Percentiles rank a stretch among this genome's conserved stretches.
These are phyloP conservation scores for Sebastes fasciatus DNA, from an alignment of 2,113 vertebrate species.

Conservation along the genomic window DNA sequence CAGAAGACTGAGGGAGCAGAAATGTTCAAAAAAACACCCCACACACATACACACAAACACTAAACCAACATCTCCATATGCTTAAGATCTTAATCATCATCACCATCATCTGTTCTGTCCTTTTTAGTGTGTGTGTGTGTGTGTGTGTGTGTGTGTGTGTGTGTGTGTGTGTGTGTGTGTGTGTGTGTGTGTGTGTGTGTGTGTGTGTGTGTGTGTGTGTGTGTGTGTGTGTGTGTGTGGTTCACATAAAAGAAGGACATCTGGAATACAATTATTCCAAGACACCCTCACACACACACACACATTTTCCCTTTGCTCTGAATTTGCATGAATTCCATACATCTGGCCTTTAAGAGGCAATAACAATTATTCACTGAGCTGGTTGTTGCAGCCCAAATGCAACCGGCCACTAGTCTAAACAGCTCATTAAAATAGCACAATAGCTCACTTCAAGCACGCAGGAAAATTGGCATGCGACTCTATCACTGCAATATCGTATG, in stretches of 20 bases:
- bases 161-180: slow-evolving; percentile 44
- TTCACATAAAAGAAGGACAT: slow-evolving; percentile 72
- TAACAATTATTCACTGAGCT: slow-evolving; percentile 77
- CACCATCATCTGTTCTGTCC: slow-evolving; percentile 73
- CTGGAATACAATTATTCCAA: slow-evolving; percentile 78
- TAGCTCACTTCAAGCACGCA: slow-evolving; percentile 74
- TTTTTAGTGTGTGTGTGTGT: slow-evolving; percentile 45
- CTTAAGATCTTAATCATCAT: slow-evolving; percentile 78
- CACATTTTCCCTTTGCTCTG: slow-evolving; percentile 60
- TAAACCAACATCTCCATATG: slow-evolving; percentile 66
- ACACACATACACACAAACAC: slow-evolving; percentile 49
- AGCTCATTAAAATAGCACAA: slow-evolving; percentile 81
- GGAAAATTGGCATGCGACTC: slow-evolving; percentile 65
- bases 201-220: slow-evolving; percentile 44
- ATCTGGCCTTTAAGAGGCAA: slow-evolving; percentile 76
- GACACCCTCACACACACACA: slow-evolving; percentile 43
- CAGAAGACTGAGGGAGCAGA: slow-evolving; percentile 72
- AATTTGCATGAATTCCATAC: slow-evolving; percentile 79
- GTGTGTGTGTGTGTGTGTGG: slow-evolving; percentile 42
- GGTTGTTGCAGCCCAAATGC: slow-evolving; percentile 67
- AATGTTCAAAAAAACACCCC: slow-evolving; percentile 27
- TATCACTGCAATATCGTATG: slow-evolving; percentile 66
- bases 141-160: slow-evolving; percentile 32
- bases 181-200: slow-evolving; percentile 41
- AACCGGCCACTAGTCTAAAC: slow-evolving; percentile 75